Evolutionary conservation across 2,797 vertebrate species (phyloP).

Genomic region (Manis crassicaudata): DNA sequence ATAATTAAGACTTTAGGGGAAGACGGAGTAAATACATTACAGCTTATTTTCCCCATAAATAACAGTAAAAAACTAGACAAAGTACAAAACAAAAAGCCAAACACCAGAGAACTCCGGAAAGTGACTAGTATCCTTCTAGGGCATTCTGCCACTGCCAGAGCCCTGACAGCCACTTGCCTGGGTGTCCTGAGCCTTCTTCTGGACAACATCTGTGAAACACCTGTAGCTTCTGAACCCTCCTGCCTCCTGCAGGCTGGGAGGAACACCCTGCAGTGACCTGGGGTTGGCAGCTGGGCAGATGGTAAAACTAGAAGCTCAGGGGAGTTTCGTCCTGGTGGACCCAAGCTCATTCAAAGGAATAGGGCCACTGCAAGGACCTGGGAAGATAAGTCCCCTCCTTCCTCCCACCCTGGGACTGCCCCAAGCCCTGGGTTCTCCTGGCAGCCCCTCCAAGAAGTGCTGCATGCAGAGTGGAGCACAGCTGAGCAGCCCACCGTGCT

Average conservation of each 20-base stretch:
- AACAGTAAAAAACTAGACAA: not conserved
- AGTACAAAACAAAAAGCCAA: not conserved
- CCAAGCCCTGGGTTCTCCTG: too few species aligned
- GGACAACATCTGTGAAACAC: not conserved
- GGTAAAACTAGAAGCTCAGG: not conserved
- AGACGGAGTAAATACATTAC: not conserved
- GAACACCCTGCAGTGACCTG: too few species aligned
- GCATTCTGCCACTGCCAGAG: not conserved
- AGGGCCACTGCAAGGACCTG: too few species aligned
- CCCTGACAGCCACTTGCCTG: too few species aligned
- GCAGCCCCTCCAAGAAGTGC: not conserved
- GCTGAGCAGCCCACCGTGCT: too few species aligned
- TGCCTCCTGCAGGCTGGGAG: too few species aligned
- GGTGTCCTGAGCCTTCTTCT: not conserved
- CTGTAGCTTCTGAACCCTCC: not conserved
- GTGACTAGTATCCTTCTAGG: not conserved
- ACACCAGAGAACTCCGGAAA: too few species aligned
- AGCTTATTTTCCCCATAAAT: not conserved
- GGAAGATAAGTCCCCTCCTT: not conserved
- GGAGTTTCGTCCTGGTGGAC: not conserved
- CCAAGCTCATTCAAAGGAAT: not conserved
- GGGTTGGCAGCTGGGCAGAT: not conserved
- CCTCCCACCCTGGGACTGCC: too few species aligned
- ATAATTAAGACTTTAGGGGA: not conserved
- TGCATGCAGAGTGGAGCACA: too few species aligned